Percentiles rank a stretch among this genome's conserved stretches.
phyloP scores from a whole-genome alignment of 2,888 invertebrate genomes.

The Caradrina kadenii region DNA sequence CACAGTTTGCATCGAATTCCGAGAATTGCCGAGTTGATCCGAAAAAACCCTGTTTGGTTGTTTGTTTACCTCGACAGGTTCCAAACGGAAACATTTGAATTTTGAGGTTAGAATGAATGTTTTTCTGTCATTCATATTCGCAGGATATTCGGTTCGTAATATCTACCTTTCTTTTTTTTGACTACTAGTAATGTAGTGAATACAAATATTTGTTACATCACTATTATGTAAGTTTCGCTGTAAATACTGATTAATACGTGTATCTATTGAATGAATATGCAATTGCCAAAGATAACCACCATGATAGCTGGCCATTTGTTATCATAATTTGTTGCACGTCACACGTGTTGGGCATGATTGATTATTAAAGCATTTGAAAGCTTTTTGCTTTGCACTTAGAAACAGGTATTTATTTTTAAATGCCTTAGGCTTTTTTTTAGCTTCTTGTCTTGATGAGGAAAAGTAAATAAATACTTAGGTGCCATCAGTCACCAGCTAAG shows the following conservation, averaged over 20 bases:
- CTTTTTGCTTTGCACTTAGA: background rate
- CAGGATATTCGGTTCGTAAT: no score
- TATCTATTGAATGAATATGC: conserved; percentile 1
- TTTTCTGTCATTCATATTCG: background rate
- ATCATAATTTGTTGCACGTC: conserved; percentile 13
- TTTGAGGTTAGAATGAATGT: background rate
- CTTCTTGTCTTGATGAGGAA: background rate
- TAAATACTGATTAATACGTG: background rate
- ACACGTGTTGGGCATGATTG: conserved; percentile 22
- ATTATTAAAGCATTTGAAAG: background rate
- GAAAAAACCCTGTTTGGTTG: background rate
- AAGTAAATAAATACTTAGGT: background rate
- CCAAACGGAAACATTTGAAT: background rate
- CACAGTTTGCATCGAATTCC: background rate
- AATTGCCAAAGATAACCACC: conserved; percentile 9
- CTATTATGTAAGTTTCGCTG: background rate
- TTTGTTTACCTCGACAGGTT: background rate
- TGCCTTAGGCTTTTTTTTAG: background rate
- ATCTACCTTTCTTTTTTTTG: no score
- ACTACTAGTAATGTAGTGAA: background rate
- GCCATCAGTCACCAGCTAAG: no score
- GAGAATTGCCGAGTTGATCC: background rate
- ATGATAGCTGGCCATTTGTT: conserved; percentile 9
- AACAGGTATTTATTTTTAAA: conserved; percentile 15
- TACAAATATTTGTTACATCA: background rate